Percentiles rank a stretch among this genome's conserved stretches.
phyloP scores from a whole-genome alignment of 2,113 vertebrate species.

The Rhinoptilus africanus region DNA sequence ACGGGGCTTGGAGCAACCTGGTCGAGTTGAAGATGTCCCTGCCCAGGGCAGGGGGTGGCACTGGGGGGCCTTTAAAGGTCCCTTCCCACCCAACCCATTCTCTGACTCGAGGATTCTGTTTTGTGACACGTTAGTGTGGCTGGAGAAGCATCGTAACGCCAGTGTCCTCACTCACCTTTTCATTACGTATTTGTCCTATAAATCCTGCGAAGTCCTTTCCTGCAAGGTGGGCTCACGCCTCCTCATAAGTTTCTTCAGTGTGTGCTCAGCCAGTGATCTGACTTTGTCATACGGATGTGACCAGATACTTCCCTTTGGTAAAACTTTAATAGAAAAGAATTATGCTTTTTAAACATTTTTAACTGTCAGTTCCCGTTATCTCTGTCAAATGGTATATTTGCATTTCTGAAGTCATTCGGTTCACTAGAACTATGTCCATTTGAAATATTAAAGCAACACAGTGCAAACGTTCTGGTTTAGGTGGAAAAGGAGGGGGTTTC shows the following conservation, averaged over 20 bases:
- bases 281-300: neutral
- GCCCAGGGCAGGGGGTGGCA: neutral
- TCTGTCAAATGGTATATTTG: neutral
- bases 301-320: neutral
- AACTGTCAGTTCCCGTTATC: neutral
- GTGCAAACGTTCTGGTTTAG: neutral
- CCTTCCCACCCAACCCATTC: neutral
- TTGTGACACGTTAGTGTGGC: neutral
- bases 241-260: neutral
- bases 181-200: fast-evolving
- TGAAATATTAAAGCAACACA: neutral
- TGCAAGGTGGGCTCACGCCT: neutral
- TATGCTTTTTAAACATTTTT: fast-evolving
- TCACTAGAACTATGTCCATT: neutral
- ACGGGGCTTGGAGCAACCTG: neutral
- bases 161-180: neutral
- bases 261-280: neutral
- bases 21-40: neutral
- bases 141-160: neutral
- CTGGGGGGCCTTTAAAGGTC: neutral
- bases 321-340: neutral
- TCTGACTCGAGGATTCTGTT: neutral
- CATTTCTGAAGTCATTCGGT: neutral
- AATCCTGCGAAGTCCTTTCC: neutral
- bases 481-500: neutral